These are phyloP conservation scores for Laspeyria flexula DNA, from an alignment of 2,888 invertebrate species.

Conservation along the genomic window DNA sequence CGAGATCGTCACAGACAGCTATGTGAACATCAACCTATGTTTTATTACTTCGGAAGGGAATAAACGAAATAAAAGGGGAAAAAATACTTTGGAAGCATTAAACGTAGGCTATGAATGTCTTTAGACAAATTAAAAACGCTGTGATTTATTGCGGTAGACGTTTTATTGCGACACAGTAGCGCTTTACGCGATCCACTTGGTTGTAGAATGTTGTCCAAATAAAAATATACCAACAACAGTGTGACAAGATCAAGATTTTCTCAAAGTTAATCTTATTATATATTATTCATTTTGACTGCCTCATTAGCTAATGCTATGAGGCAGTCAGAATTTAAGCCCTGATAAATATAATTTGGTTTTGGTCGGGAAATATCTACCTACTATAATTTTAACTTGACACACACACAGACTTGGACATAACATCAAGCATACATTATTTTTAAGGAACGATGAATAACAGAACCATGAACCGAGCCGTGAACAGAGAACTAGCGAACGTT, in stretches of 20 bases:
- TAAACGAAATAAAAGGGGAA: constrained; percentile 67
- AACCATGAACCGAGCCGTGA: too few relatives aligned
- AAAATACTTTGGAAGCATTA: constrained; percentile 63
- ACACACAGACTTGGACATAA: too few relatives aligned
- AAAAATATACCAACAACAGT: constrained; percentile 33
- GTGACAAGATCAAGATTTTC: not conserved
- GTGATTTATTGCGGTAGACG: constrained; percentile 63
- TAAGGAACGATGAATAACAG: too few relatives aligned
- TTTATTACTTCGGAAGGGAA: constrained; percentile 64
- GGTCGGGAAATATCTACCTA: too few relatives aligned
- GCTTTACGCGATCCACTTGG: constrained; percentile 36
- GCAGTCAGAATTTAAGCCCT: too few relatives aligned
- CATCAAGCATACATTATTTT: too few relatives aligned
- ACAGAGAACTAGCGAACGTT: too few relatives aligned
- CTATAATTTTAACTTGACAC: too few relatives aligned
- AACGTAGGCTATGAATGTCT: constrained; percentile 64
- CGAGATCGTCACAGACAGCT: constrained; percentile 53
- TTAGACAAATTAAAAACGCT: constrained; percentile 69
- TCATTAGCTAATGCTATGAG: too few relatives aligned
- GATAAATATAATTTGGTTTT: too few relatives aligned
- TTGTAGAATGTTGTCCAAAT: constrained; percentile 31
- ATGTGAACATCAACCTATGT: constrained; percentile 59
- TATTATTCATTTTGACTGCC: too few relatives aligned
- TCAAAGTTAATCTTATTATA: not conserved
- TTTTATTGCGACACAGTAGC: constrained; percentile 48